These are phyloP conservation scores for Chroicocephalus ridibundus DNA, from an alignment of 2,113 vertebrate species.

Conservation along the genomic window DNA sequence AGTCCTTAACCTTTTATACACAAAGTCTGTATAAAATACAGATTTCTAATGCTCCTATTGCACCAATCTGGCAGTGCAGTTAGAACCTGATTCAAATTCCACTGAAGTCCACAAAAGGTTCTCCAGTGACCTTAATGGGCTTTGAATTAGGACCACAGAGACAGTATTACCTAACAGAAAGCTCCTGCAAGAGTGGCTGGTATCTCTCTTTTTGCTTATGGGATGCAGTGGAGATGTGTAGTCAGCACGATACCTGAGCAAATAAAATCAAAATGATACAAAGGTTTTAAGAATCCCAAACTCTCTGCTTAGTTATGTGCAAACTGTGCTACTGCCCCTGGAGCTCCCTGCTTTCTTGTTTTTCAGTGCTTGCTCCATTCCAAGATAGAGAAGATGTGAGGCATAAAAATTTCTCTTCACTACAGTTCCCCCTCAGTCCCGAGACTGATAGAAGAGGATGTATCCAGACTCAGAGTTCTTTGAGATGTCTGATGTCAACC, in stretches of 20 bases:
- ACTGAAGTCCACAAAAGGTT: background rate
- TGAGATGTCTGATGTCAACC: conserved; percentile 85
- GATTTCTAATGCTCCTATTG: conserved; percentile 45
- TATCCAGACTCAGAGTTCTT: conserved; percentile 88
- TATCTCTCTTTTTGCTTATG: conserved; percentile 63
- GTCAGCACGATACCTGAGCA: conserved; percentile 79
- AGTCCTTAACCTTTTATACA: conserved; percentile 10
- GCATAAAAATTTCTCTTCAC: conserved; percentile 60
- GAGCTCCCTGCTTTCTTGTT: conserved; percentile 68
- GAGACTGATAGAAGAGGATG: conserved; percentile 87
- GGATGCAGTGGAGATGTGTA: conserved; percentile 59
- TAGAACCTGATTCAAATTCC: conserved; percentile 23
- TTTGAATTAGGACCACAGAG: conserved; percentile 39
- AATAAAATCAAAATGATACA: conserved; percentile 71
- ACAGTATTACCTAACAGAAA: conserved; percentile 44
- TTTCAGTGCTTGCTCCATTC: conserved; percentile 71
- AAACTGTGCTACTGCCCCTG: conserved; percentile 75
- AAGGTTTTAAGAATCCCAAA: conserved; percentile 61
- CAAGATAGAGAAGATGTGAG: conserved; percentile 60
- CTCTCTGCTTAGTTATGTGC: conserved; percentile 74
- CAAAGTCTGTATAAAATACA: conserved; percentile 2
- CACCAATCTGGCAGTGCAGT: conserved; percentile 35
- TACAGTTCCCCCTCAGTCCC: conserved; percentile 72
- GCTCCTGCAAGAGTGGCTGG: conserved; percentile 65
- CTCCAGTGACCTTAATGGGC: conserved; percentile 7